Base-by-base conservation (phyloP, 2,113 vertebrate genomes). In the Psophia crepitans region DNA sequence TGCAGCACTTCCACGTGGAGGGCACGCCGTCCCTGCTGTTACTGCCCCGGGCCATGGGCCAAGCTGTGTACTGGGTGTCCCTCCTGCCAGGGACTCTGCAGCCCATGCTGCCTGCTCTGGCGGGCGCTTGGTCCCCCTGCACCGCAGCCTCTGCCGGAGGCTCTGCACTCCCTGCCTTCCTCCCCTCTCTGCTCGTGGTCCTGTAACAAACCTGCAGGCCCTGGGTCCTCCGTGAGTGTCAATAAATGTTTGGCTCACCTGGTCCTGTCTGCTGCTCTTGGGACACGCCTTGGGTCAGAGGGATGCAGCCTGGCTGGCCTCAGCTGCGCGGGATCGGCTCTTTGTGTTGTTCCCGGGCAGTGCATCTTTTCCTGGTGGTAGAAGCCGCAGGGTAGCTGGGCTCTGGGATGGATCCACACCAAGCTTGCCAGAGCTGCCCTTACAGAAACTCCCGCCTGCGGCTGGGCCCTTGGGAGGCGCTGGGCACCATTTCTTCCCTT, bases 211-310 rank as follows among this genome's bases (percentile, higher is more conserved):
- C 39, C 37, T 17, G 15, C 9, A 4, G n/a, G 26, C 44, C 32
- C 28, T 11, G n/a, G 13, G 18, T 70, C 63, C 54, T 79, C 23
- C 49, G 43, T 0, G 0, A 71, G 27, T 16, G 24, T 94, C 63
- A 96, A 96, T 97, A 97, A 97, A 97, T 2, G 9, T 90, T 63
- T 86, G 32, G 32, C n/a, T 96, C 4, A 33, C 30, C 41, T 48
- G 14, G 27, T 92, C 22, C 28, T n/a, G 24, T 80, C 71, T 94
- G 75, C 46, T 95, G 23, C 35, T 88, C 24, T 60, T 53, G 43
- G 33, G 28, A 70, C 11, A 15, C 2, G 4, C 3, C 12, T 18
- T 20, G 30, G n/a, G 21, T 12, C 2, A 1, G 37, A 23, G 37
- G 19, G 44, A 37, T 0, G 1, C 56, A 58, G 56, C 11, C 17